Evolutionary conservation across 2,797 vertebrate genomes (phyloP).

Genomic region (Synanceia verrucosa): DNA sequence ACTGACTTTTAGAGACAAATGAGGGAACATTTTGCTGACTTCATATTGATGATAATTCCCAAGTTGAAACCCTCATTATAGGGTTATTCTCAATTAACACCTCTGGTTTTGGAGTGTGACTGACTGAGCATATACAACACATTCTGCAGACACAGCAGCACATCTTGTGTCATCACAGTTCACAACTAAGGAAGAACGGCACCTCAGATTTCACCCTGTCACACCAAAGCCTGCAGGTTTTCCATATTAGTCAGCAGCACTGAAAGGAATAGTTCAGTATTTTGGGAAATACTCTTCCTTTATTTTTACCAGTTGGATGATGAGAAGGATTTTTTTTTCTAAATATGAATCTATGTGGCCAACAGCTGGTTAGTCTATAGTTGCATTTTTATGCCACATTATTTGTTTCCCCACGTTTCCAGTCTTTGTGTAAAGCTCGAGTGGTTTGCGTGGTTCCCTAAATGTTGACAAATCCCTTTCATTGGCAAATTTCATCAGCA

Average conservation of each 20-base stretch:
- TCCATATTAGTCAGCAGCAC: not conserved
- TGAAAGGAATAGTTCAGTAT: not conserved
- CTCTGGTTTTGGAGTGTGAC: constrained; percentile 17
- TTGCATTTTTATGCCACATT: not conserved
- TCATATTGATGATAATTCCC: not conserved
- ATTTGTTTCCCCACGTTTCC: not conserved
- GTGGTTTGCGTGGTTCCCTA: not conserved
- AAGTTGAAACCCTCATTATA: not conserved
- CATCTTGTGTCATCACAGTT: not conserved
- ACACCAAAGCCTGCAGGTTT: not conserved
- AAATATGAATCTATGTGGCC: not conserved
- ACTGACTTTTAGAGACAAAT: not conserved
- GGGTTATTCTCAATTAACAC: constrained; percentile 35
- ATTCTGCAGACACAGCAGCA: not conserved
- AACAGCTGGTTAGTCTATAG: not conserved
- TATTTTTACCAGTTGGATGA: not conserved
- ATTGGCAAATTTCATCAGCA: constrained; percentile 1
- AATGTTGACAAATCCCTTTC: not conserved
- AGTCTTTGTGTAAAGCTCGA: not conserved
- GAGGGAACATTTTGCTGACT: constrained; percentile 4
- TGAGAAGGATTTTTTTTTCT: not conserved
- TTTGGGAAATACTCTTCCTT: not conserved
- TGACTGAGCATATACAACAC: constrained; percentile 11
- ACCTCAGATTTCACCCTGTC: not conserved
- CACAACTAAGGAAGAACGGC: not conserved